Base-by-base conservation (phyloP, 2,888 invertebrate species). In the Masnerella sp. region DNA sequence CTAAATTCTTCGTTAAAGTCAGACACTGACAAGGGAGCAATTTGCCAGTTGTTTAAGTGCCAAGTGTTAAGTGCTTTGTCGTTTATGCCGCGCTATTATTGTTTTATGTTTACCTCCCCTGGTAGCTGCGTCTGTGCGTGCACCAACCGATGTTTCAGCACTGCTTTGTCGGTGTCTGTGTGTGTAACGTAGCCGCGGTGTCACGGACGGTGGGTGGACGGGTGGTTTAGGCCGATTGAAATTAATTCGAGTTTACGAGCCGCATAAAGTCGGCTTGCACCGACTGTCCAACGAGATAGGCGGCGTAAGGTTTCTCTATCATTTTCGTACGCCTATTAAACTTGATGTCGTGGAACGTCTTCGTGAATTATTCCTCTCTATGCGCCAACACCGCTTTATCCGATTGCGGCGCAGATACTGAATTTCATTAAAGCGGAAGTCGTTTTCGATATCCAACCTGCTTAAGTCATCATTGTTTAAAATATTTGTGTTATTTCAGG, bases 31-130 rank as follows among this genome's bases (percentile, higher is more conserved):
- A 85, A 84, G 85, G 85, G 85, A 85, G 86, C 86, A 86, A 87
- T 87, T 87, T 87, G 85, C 87, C 86, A 85, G 87, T 87, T 87
- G 86, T 86, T 87, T 87, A 87, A 87, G 87, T 86, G 82, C 86
- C 86, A 86, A 87, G 87, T 87, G 87, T 87, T 87, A 87, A 87
- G 87, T 85, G 87, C 85, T 84, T 79, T 76, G 85, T 83, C 87
- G 87, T 87, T 87, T 87, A 87, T 86, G 87, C 83, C 84, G 83
- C 81, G 85, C 85, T 86, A 84, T 87, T 87, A 87, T 87, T 87
- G 87, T 87, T 87, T 87, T 87, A 87, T 86, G 87, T 83, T 84
- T 83, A 79, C 78, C 79, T 77, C 78, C 82, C 81, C 75, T 79
- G 77, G 56, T 52, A 73, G 67, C 58, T 61, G 38, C 20, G 51